Base-by-base conservation (phyloP, 2,888 invertebrate genomes). In the Agriopis leucophaearia region DNA sequence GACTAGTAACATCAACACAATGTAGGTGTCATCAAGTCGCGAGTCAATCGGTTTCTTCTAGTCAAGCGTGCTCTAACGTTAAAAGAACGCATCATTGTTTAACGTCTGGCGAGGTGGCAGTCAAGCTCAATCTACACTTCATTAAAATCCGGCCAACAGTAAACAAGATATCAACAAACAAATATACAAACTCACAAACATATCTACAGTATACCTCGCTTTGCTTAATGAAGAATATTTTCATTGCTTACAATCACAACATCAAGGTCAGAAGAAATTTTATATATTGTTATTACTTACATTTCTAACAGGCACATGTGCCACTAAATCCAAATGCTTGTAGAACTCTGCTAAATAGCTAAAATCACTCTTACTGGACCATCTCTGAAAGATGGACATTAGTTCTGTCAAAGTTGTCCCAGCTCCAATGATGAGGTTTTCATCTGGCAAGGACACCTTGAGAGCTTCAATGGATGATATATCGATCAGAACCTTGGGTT, bases 281-380 rank as follows among this genome's bases (percentile, higher is more conserved):
- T 27, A 2, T 27, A 27, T 27, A 27, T n/a, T n/a, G 27, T 27
- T 27, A 27, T 7, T n/a, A 89, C 95, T 94, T 85, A 96, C 96
- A 89, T 97, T 97, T 84, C 97, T 92, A 0, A 97, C 95, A 16
- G 96, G 95, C 5, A 96, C 94, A 83, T 95, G 96, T 0, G 97
- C 97, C 3, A 97, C 95, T 61, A 96, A 83, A 75, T 96, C 95
- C 70, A 97, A 85, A 81, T 97, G 97, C 18, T 95, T 87, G 35
- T 94, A 94, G 69, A 97, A 88, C 48, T 91, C 90, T 0, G 85
- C 84, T 63, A 96, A 84, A 81, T 97, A 96, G 3, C 87, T 84
- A 79, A 96, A 97, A 35, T 95, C 72, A 48, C 94, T 90, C 12
- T 83, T 87, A 8, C 78, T 85, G 0, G 90, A 81, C 69, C 88